These are phyloP conservation scores for Ladona fulva DNA, from an alignment of 1,140 invertebrate genomes.

Conservation along the genomic window DNA sequence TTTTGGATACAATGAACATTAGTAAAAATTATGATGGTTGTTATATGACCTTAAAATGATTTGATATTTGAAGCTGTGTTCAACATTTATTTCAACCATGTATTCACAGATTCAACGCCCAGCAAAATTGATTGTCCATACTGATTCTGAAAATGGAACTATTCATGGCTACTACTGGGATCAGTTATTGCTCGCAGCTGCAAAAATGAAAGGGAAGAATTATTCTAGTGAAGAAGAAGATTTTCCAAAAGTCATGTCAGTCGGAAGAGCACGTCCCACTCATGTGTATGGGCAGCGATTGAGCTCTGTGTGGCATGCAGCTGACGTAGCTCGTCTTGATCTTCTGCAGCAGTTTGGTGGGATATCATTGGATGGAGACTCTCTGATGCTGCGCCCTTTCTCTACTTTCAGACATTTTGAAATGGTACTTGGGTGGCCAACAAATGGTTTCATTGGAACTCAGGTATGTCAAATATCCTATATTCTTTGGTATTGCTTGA, in stretches of 20 bases:
- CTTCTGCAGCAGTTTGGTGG: constrained; percentile 34
- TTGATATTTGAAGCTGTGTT: background rate
- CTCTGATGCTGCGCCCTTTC: constrained; percentile 33
- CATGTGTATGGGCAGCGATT: constrained; percentile 31
- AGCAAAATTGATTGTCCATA: constrained; percentile 26
- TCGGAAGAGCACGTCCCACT: constrained; percentile 20
- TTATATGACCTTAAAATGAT: too few species aligned
- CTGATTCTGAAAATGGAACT: constrained; percentile 20
- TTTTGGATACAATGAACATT: too few species aligned
- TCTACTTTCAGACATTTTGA: constrained; percentile 34
- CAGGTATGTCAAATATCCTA: too few species aligned
- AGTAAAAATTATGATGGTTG: too few species aligned
- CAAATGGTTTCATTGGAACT: constrained; percentile 29
- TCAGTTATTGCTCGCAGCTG: constrained; percentile 17
- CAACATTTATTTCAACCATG: background rate
- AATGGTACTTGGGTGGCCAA: constrained; percentile 35
- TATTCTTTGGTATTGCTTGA: too few species aligned
- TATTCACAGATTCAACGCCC: constrained; percentile 27
- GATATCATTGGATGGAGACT: constrained; percentile 37
- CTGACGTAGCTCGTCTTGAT: constrained; percentile 33
- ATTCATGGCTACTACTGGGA: constrained; percentile 28
- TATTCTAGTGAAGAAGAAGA: constrained; percentile 21
- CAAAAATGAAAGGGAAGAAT: constrained; percentile 16
- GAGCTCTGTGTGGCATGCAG: constrained; percentile 32
- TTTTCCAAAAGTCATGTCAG: constrained; percentile 11